Evolutionary conservation across 2,113 vertebrate genomes (phyloP).

Genomic region (Ophthalmolycus amberensis): DNA sequence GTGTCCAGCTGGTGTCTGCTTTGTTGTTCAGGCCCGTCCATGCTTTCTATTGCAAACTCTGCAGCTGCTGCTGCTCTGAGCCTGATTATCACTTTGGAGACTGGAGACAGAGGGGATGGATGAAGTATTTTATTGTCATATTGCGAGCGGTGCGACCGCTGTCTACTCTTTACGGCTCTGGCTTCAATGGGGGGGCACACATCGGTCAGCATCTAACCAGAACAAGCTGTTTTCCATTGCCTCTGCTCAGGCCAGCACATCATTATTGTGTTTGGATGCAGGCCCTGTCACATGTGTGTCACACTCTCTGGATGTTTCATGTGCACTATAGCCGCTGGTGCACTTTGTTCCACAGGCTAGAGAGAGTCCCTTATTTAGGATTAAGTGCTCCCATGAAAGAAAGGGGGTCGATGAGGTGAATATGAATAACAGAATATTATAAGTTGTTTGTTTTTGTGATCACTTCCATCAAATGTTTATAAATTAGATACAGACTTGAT

Average conservation of each 20-base stretch:
- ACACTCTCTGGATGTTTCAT: slow-evolving; percentile 62
- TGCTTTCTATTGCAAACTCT: neutral
- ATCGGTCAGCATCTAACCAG: slow-evolving; percentile 64
- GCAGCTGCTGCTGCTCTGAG: slow-evolving; percentile 23
- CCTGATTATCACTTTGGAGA: slow-evolving; percentile 34
- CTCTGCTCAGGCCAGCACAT: slow-evolving; percentile 54
- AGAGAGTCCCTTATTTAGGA: slow-evolving; percentile 22
- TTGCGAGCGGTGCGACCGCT: slow-evolving; percentile 12
- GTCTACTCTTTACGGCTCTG: slow-evolving; percentile 19
- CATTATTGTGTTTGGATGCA: slow-evolving; percentile 61
- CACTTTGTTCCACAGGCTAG: slow-evolving; percentile 30
- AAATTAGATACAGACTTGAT: neutral
- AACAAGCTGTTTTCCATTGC: slow-evolving; percentile 73
- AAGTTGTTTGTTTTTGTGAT: slow-evolving; percentile 5
- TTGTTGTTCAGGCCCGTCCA: neutral
- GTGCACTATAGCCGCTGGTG: slow-evolving; percentile 24
- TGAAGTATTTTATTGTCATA: slow-evolving; percentile 29
- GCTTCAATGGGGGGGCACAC: slow-evolving; percentile 42
- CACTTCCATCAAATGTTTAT: neutral
- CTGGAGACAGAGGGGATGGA: slow-evolving; percentile 17
- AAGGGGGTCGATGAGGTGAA: slow-evolving; percentile 15
- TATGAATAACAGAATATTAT: slow-evolving; percentile 23
- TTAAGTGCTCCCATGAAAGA: slow-evolving; percentile 16
- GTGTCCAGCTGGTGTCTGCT: neutral
- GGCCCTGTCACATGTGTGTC: slow-evolving; percentile 68